Evolutionary conservation across 1,140 invertebrate genomes (phyloP), one percentile per base, ranked within the genome.

Genomic region (Drosophila watanabei): DNA sequence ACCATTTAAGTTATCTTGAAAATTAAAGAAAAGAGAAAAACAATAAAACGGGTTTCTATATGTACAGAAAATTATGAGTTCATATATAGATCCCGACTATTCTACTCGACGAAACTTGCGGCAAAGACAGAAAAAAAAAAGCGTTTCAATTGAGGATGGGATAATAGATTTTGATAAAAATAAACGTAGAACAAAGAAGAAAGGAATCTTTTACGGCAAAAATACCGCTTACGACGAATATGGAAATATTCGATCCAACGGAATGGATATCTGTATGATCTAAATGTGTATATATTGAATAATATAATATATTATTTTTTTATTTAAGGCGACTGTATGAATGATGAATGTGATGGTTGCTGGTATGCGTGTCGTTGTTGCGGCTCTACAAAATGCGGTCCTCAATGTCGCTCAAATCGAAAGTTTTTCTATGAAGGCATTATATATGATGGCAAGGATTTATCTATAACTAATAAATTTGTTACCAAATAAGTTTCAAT

Each of bases 391-490:
- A 79, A 79, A 33, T 93, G 92, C 18, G 92, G 92, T 41, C 79
- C 85, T 4, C 89, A 90, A 28, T 93, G 92, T 46, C 70, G 92
- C 5, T 85, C 70, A 0, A 88, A 86, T 61, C 75, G 92, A 30
- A 92, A 92, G 58, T 88, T 91, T 49, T 92, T 80, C n/a, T 92
- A 93, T 62, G 92, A 93, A 58, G 71, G 60, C 13, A 83, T 93
- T 59, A 62, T 71, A 13, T 86, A 91, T 60, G 92, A 93, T 68
- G 92, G 92, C n/a, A 52, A 52, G 30, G 49, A 52, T 11, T 33
- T 52, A 52, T 52, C 49, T 33, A 8, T 52, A 33, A 52, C 49
- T 33, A 52, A 56, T 63, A 62, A 20, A 57, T 63, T 32, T 39
- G 13, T 33, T 46, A 14, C 33, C 7, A 62, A 68, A 62, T 68